Base-by-base conservation (phyloP, 2,888 invertebrate genomes). In the Bellardia pandia region DNA sequence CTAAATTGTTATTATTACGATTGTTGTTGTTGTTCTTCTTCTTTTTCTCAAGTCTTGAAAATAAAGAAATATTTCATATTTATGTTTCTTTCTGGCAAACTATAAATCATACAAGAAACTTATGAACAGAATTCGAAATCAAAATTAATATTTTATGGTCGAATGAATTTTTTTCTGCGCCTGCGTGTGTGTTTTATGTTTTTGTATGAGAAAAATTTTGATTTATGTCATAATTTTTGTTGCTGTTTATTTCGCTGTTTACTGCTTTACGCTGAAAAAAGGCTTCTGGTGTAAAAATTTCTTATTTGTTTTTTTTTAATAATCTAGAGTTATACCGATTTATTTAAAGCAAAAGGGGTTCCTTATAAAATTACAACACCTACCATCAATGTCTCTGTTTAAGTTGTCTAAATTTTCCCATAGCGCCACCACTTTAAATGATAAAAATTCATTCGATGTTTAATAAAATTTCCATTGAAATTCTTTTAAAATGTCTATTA, bases 61-160 rank as follows among this genome's bases (percentile, higher is more conserved):
- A 58, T 58, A 64, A 68, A 45, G 45, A 75, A 74, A 81, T 78
- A 87, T 78, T 79, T 82, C 81, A 85, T 82, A 85, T 87, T 87
- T 85, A 87, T 87, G 85, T 64, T 30, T 51, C 11, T 74, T 81
- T 45, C 56, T 16, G 58, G 37, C 42, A 66, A 23, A 42, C 53
- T 56, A 87, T 87, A 87, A 87, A 87, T 87, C 87, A 87, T 85
- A 87, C 69, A 45, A 78, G 56, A 78, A 69, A 87, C 58, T 79
- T 79, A 75, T 85, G 45, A 85, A 85, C 40, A 76, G 68, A 68
- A 66, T 75, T 80, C 85, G 56, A 80, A 86, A 86, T 88, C 88
- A 88, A 82, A 88, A 88, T 88, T 88, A 88, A 88, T 88, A 86
- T 86, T 88, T 88, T 88, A 88, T 82, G 88, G 84, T 85, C 81